Conservation (phyloP, 2,113 vertebrate genomes). For the Xenus cinereus region DNA sequence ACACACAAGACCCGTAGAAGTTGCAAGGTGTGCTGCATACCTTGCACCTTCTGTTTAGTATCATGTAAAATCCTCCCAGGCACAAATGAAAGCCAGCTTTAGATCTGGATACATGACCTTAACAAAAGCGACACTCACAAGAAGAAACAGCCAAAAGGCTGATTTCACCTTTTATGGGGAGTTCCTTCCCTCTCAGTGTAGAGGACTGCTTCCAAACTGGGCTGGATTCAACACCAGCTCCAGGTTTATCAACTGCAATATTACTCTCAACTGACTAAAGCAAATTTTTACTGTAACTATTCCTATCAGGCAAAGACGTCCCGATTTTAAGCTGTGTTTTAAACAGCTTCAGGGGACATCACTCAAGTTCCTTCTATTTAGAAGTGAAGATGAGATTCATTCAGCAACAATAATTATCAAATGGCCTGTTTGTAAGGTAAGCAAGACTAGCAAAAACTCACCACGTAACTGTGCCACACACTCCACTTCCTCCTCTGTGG, state of each 20-base stretch:
- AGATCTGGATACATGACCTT: not conserved
- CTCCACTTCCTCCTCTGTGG: not conserved
- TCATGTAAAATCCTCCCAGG: not conserved
- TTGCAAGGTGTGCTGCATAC: accelerated
- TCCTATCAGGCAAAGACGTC: not conserved
- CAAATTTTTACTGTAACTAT: not conserved
- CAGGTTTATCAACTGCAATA: not conserved
- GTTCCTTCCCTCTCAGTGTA: not conserved
- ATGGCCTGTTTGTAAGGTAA: not conserved
- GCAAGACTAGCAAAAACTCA: not conserved
- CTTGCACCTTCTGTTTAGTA: not conserved
- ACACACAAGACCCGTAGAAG: not conserved
- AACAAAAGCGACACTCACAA: not conserved
- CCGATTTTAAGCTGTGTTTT: not conserved
- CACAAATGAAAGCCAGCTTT: not conserved
- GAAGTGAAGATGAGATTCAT: not conserved
- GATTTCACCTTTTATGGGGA: not conserved
- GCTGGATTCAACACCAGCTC: not conserved
- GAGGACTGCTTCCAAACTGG: not conserved
- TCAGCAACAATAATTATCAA: not conserved
- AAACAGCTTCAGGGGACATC: not conserved
- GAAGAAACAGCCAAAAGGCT: not conserved
- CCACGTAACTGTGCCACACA: accelerated
- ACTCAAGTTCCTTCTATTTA: not conserved
- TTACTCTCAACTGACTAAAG: not conserved